A percentile compares a stretch with the other conserved stretches of the same genome.
Evolutionary conservation across 2,113 vertebrate species (phyloP).

Genomic region (Phaetusa simplex): DNA sequence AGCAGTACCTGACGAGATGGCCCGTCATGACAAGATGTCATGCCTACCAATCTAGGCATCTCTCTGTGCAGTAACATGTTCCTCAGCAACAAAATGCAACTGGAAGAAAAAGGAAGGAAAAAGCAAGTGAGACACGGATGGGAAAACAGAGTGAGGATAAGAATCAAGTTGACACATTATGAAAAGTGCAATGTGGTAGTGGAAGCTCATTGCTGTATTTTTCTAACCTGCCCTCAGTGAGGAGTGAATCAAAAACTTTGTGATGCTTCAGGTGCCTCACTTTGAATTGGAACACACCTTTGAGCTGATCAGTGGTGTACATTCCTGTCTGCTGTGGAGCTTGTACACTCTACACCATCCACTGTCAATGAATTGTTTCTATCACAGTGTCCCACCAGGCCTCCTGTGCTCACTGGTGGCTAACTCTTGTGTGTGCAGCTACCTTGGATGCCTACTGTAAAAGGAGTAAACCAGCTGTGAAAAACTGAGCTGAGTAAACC

Average conservation of each 20-base stretch:
- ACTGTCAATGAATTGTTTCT: background rate
- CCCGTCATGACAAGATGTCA: background rate
- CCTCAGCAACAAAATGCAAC: background rate
- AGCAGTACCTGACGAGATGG: background rate
- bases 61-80: background rate
- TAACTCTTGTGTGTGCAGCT: background rate
- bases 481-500: too few species aligned
- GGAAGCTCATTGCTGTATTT: background rate
- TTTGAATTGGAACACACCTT: background rate
- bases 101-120: background rate
- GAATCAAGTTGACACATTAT: background rate
- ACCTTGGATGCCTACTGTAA: background rate
- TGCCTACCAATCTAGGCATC: background rate
- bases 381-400: background rate
- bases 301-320: background rate
- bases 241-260: background rate
- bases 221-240: background rate
- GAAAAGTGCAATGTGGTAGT: background rate
- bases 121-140: background rate
- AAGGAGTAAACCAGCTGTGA: background rate
- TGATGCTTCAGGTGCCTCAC: background rate
- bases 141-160: background rate
- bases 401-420: background rate
- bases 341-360: accelerated
- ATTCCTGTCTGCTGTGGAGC: background rate